Percentiles rank a stretch among this genome's conserved stretches.
phyloP scores from a whole-genome alignment of 1,140 invertebrate genomes.

The Chironomus striatipennis region DNA sequence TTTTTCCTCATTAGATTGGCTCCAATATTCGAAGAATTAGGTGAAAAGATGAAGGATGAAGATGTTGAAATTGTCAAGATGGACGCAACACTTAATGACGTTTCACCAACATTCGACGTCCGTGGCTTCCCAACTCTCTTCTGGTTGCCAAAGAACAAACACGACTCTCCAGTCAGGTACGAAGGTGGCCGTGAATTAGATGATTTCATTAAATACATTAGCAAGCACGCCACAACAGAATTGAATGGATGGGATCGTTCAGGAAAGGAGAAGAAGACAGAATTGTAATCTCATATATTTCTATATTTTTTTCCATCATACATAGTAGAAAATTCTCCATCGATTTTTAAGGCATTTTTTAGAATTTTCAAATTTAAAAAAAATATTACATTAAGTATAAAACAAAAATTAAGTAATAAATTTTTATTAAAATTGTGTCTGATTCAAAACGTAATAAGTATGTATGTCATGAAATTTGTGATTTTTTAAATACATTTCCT shows the following conservation, averaged over 20 bases:
- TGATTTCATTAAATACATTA: constrained; percentile 94
- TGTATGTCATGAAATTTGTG: too few relatives aligned
- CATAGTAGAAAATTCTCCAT: not conserved
- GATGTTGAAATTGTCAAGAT: constrained; percentile 92
- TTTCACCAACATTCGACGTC: constrained; percentile 85
- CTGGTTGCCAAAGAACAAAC: constrained; percentile 83
- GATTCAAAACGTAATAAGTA: too few relatives aligned
- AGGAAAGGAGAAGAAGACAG: constrained; percentile 65
- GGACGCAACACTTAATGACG: constrained; percentile 98
- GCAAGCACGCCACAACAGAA: constrained; percentile 82
- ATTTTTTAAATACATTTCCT: too few relatives aligned
- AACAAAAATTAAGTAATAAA: too few relatives aligned
- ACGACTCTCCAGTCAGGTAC: constrained; percentile 78
- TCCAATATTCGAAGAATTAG: constrained; percentile 90
- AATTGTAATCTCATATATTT: constrained; percentile 32
- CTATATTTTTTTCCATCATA: not conserved
- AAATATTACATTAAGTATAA: not conserved
- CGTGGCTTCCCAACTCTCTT: constrained; percentile 95
- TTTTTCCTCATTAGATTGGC: constrained; percentile 46
- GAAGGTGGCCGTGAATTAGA: constrained; percentile 91
- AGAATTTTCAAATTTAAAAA: not conserved
- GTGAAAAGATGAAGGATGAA: constrained; percentile 81
- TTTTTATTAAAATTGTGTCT: too few relatives aligned
- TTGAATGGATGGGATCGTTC: constrained; percentile 81
- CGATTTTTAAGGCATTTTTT: not conserved